Base-by-base conservation (phyloP, 1,140 invertebrate genomes). In the Gyrodactylus bullatarudis region DNA sequence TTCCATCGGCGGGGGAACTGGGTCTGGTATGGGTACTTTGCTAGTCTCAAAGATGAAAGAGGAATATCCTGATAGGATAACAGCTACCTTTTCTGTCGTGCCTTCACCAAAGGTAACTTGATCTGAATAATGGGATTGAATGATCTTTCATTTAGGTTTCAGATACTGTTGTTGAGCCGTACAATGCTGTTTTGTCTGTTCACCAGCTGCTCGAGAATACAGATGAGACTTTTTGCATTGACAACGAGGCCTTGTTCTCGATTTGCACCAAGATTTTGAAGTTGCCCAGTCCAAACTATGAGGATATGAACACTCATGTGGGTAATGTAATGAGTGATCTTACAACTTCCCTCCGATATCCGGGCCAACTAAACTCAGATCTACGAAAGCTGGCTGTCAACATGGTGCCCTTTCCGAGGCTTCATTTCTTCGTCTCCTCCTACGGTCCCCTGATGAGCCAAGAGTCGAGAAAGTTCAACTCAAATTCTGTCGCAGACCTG, bases 351-450 rank as follows among this genome's bases (percentile, higher is more conserved):
- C 82, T 87, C 0, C 80, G 86, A 76, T 87, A 87, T 78, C 86
- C 86, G 24, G 86, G 88, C 75, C 88, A 89, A 68, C 90, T 90
- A 78, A 87, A 88, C 34, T 74, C 74, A 1, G 75, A 75, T 68
- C 69, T 71, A 16, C 2, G 69, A 21, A 71, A 89, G 88, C 77
- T 88, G 26, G 86, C 87, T 19, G 87, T 89, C 21, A 89, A 89
- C 77, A 86, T 87, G 86, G 85, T 87, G 1, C 86, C 86, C 0
- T 87, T 86, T 78, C 86, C 86, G 26, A 81, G 85, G 22, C 80
- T 88, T 0, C 87, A 88, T 77, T 88, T 88, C 81, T 87, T 88
- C 77, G 87, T 88, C 83, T 86, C 87, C 23, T 87, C 87, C 19
- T 86, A 86, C 77, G 86, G 85, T 0, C 86, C 86, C 0, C 77